Conservation (phyloP, 2,113 vertebrate species). For the Chunga burmeisteri region DNA sequence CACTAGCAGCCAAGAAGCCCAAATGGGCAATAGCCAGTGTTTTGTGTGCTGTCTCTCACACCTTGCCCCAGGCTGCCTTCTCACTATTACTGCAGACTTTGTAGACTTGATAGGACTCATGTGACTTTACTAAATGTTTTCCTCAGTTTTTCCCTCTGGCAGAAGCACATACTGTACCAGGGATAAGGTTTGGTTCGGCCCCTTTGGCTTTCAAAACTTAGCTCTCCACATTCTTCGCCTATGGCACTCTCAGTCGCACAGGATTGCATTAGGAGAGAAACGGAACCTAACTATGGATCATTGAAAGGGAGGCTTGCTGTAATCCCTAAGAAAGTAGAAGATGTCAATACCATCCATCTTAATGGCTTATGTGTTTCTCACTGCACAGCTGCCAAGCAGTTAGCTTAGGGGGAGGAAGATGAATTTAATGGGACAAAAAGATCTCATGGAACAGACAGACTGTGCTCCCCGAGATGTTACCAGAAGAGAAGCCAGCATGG, state of each 20-base stretch:
- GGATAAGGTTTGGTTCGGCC: neutral
- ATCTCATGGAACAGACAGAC: neutral
- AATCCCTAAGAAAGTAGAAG: constrained; percentile 17
- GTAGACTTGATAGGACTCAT: neutral
- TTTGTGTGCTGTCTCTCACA: neutral
- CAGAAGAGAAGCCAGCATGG: neutral
- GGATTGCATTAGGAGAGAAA: neutral
- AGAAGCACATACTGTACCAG: neutral
- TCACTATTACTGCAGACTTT: neutral
- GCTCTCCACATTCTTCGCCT: neutral
- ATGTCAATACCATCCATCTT: constrained; percentile 29
- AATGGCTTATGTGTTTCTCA: neutral
- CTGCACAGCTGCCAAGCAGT: neutral
- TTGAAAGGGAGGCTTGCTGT: neutral
- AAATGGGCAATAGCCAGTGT: neutral
- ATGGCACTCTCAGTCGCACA: neutral
- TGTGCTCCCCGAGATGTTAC: neutral
- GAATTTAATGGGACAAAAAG: constrained; percentile 1
- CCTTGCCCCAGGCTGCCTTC: neutral
- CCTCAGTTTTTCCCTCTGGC: constrained; percentile 7
- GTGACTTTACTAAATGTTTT: neutral
- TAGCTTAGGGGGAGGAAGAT: neutral
- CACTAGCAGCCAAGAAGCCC: neutral
- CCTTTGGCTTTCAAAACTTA: neutral
- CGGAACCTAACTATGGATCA: neutral